Evolutionary conservation across 2,113 vertebrate species (phyloP), one percentile per base, ranked within the genome.

Genomic region (Petroica traversi): DNA sequence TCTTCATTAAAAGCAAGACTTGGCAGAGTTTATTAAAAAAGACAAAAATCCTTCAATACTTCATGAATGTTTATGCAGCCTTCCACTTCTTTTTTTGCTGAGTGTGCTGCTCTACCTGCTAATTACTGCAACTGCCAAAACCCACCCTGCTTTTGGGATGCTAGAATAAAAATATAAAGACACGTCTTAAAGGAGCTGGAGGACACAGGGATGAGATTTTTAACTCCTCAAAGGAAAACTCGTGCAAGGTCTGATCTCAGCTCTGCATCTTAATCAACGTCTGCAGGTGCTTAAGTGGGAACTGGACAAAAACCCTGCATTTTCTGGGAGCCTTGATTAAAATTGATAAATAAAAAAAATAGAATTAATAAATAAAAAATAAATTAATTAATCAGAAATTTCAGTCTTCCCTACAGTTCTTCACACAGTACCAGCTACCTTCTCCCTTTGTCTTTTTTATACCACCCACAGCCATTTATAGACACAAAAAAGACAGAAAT

Each of bases 91-190:
- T 82, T 94, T 89, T 82, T 29, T 95, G 80, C 84, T 85, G 91
- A 96, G 54, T 66, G 11, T 36, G 91, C 87, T 87, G 59, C 38
- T 81, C 48, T 52, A 78, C 46, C 67, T 92, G 66, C 75, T 94
- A 92, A 95, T 93, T 97, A 91, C 64, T 34, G 55, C 59, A 73
- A 51, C 49, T 80, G 79, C 74, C 89, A 90, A 80, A 81, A 41
- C 11, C 2, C 62, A 71, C 6, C 10, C 11, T 81, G 33, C 10
- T 63, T 92, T n/a, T 63, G 36, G 68, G 67, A 41, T 61, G 89
- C 48, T 73, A 81, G 82, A 69, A 74, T 26, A 4, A 38, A 19
- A 68, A 22, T 29, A 83, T 20, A 52, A 64, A 80, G 41, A 29
- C 23, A 40, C 16, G 3, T 36, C 43, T 18, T 84, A 67, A 80